Evolutionary conservation across 1,140 invertebrate species (phyloP).

Genomic region (Hyphantria cunea): DNA sequence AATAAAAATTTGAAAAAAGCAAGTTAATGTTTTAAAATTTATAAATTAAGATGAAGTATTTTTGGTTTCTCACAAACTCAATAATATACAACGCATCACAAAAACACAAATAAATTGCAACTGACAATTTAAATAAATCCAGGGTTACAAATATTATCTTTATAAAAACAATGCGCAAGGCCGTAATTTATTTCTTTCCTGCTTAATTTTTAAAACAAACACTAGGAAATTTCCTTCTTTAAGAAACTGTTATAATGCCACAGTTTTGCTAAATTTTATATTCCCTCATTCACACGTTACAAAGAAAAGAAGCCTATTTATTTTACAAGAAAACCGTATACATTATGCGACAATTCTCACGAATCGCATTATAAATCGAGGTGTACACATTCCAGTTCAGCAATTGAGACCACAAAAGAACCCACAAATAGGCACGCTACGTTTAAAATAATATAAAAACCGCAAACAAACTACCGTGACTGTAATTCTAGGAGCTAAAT

Average conservation of each 20-base stretch:
- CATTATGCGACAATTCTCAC: background rate
- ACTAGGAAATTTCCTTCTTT: background rate
- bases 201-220: too few relatives aligned
- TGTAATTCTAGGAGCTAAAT: conserved; percentile 1
- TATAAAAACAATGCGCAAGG: too few relatives aligned
- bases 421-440: conserved; percentile 2
- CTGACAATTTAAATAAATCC: too few relatives aligned
- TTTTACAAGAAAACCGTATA: background rate
- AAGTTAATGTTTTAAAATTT: too few relatives aligned
- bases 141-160: too few relatives aligned
- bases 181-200: too few relatives aligned
- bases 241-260: background rate
- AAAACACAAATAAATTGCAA: too few relatives aligned
- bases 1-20: too few relatives aligned
- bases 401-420: conserved; percentile 13
- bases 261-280: background rate
- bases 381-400: conserved; percentile 9
- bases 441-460: conserved; percentile 13
- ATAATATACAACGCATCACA: too few relatives aligned
- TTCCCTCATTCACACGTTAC: background rate
- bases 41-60: too few relatives aligned
- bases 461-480: background rate
- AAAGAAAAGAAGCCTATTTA: conserved; percentile 1
- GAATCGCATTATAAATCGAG: background rate
- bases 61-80: too few relatives aligned